phyloP scores from a whole-genome alignment of 2,888 invertebrate genomes.

The Beris chalybata region DNA sequence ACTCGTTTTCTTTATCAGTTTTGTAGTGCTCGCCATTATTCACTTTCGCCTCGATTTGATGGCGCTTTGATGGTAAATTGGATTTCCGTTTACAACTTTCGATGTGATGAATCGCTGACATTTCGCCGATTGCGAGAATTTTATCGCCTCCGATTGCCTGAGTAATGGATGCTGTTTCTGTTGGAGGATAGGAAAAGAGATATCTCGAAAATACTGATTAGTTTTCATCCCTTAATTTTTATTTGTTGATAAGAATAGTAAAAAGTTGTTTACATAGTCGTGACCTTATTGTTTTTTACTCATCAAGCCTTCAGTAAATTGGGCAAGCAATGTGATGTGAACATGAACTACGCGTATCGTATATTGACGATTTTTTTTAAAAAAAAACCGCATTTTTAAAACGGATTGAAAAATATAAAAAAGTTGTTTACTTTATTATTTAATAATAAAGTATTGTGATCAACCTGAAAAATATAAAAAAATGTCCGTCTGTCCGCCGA shows the following conservation, averaged over 20 bases:
- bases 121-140: conserved; percentile 32
- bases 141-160: conserved; percentile 29
- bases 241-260: not conserved
- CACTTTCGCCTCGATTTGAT: conserved; percentile 31
- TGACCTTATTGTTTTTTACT: no score
- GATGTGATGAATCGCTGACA: conserved; percentile 28
- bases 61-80: conserved; percentile 32
- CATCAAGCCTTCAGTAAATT: no score
- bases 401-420: no score
- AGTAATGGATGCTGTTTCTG: conserved; percentile 24
- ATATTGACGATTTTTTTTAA: no score
- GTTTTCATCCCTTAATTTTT: conserved; percentile 19
- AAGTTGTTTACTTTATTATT: no score
- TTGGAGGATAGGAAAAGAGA: conserved; percentile 16
- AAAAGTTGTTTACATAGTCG: no score
- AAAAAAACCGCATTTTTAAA: no score
- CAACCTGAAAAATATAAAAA: no score
- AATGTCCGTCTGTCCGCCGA: no score
- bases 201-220: conserved; percentile 23
- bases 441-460: no score
- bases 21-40: conserved; percentile 32
- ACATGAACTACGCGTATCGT: no score
- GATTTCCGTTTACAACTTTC: conserved; percentile 31
- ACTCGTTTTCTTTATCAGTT: conserved; percentile 31
- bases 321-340: no score